Evolutionary conservation across 2,113 vertebrate species (phyloP).

Genomic region (Pontoporia blainvillei): DNA sequence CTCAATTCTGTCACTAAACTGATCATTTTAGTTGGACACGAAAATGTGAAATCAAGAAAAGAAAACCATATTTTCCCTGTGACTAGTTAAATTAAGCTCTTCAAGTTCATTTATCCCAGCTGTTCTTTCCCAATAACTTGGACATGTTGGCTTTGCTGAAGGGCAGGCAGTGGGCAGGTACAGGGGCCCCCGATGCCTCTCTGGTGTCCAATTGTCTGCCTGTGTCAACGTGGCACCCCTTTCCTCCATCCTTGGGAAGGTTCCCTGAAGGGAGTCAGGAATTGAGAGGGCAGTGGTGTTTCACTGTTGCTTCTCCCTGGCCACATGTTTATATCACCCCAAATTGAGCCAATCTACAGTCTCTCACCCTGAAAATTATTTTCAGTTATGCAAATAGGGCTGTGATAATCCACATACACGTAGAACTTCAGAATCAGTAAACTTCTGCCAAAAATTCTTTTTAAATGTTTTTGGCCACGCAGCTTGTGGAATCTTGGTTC

Average conservation of each 20-base stretch:
- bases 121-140: slow-evolving; percentile 86
- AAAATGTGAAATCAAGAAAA: slow-evolving; percentile 92
- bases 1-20: slow-evolving; percentile 90
- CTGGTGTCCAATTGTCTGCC: not conserved
- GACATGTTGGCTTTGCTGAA: not conserved
- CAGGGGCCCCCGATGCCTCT: fast-evolving
- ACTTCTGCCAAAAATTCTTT: not conserved
- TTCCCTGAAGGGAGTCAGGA: not conserved
- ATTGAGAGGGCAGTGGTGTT: not conserved
- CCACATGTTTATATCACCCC: not conserved
- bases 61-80: slow-evolving; percentile 91
- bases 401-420: not conserved
- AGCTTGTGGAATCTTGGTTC: not conserved
- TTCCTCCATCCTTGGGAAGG: not conserved
- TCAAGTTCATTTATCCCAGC: slow-evolving; percentile 91
- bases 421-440: not conserved
- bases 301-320: not conserved
- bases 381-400: not conserved
- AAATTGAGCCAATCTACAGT: not conserved
- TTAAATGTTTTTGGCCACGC: not conserved
- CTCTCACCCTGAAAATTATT: not conserved
- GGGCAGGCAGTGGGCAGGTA: not conserved
- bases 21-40: slow-evolving; percentile 91
- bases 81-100: slow-evolving; percentile 89
- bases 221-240: not conserved